Conservation (phyloP, 2,797 vertebrate species). For the Argya squamiceps region DNA sequence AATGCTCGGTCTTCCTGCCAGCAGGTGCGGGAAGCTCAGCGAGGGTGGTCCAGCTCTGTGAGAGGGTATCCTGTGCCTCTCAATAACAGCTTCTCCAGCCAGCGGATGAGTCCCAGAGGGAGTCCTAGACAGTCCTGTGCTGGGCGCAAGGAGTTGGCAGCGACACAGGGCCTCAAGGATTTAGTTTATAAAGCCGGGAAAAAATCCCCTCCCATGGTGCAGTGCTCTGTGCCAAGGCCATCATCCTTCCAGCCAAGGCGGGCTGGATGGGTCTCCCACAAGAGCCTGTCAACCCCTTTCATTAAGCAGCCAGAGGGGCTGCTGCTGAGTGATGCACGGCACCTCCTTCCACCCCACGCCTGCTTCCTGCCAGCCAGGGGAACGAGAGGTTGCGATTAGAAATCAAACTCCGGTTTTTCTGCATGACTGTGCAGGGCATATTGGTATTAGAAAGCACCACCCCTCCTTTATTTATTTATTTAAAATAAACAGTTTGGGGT, state of each 20-base stretch:
- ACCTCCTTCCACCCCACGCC: constrained; percentile 11
- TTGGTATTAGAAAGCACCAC: neutral
- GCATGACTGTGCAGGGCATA: neutral
- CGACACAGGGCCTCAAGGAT: constrained; percentile 10
- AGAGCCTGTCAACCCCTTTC: constrained; percentile 70
- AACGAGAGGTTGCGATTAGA: constrained; percentile 15
- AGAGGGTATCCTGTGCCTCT: constrained; percentile 31
- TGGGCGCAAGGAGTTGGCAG: constrained; percentile 49
- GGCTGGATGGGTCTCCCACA: constrained; percentile 41
- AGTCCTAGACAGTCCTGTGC: neutral
- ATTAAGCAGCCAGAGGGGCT: constrained; percentile 63
- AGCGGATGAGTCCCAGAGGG: constrained; percentile 49
- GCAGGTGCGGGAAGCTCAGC: constrained; percentile 39
- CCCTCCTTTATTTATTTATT: neutral
- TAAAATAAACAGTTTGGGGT: constrained; percentile 24
- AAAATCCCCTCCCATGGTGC: constrained; percentile 21
- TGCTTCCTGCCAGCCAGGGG: constrained; percentile 30
- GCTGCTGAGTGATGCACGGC: constrained; percentile 47
- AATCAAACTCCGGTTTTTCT: constrained; percentile 38
- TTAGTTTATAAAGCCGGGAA: constrained; percentile 13
- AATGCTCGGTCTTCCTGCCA: neutral
- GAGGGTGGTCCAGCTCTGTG: constrained; percentile 29
- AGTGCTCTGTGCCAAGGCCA: constrained; percentile 40
- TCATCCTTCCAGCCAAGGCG: constrained; percentile 56
- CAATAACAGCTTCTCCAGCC: constrained; percentile 40